phyloP scores from a whole-genome alignment of 2,113 vertebrate genomes.

The Cyprinodon variegatus region DNA sequence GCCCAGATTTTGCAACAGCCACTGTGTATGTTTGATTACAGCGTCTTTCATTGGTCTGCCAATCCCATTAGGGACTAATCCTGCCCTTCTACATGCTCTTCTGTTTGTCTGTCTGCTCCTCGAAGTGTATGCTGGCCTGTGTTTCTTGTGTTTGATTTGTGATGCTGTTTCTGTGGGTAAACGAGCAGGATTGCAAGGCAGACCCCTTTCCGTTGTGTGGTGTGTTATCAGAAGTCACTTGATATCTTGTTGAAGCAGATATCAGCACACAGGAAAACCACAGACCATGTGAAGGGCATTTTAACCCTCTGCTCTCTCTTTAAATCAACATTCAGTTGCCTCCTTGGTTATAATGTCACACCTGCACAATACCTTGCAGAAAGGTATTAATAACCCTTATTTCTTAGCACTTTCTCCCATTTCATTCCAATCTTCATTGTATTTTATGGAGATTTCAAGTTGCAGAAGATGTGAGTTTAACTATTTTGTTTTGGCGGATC shows the following conservation, averaged over 20 bases:
- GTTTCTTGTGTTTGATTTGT: conserved; percentile 55
- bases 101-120: conserved; percentile 44
- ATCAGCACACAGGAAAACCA: conserved; percentile 62
- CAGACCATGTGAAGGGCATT: conserved; percentile 63
- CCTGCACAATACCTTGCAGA: conserved; percentile 52
- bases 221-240: conserved; percentile 66
- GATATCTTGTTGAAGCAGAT: conserved; percentile 66
- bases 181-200: conserved; percentile 28
- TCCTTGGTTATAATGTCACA: conserved; percentile 63
- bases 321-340: conserved; percentile 65
- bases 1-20: conserved; percentile 64
- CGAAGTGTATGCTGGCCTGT: conserved; percentile 37
- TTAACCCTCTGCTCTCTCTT: conserved; percentile 65
- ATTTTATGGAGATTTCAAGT: background rate
- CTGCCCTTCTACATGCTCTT: conserved; percentile 63
- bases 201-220: conserved; percentile 35
- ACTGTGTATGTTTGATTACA: conserved; percentile 69
- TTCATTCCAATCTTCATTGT: background rate
- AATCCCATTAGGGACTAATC: conserved; percentile 76
- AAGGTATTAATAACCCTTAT: conserved; percentile 33
- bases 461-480: background rate
- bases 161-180: conserved; percentile 39
- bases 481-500: background rate
- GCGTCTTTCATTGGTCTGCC: conserved; percentile 53
- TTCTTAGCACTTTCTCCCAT: background rate